These are phyloP conservation scores for Thymelicus acteon DNA, from an alignment of 2,888 invertebrate species.

Conservation along the genomic window DNA sequence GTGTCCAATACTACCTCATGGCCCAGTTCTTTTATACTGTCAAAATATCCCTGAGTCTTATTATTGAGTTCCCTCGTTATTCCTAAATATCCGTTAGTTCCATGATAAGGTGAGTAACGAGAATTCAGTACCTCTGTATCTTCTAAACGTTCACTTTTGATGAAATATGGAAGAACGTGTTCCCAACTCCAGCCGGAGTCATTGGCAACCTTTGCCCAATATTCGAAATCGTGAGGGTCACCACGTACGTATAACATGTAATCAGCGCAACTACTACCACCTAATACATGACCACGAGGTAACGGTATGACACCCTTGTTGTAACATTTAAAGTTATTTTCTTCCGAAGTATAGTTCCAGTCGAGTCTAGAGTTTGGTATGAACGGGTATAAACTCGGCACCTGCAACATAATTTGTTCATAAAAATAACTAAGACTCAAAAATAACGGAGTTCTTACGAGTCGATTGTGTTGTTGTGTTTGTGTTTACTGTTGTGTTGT, in stretches of 20 bases:
- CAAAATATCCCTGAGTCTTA: conserved; percentile 49
- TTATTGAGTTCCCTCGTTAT: conserved; percentile 54
- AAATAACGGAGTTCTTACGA: no score
- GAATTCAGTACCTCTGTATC: conserved; percentile 45
- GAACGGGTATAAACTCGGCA: conserved; percentile 44
- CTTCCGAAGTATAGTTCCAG: conserved; percentile 46
- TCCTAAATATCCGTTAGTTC: conserved; percentile 65
- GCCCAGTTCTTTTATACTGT: conserved; percentile 72
- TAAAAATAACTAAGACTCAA: background rate
- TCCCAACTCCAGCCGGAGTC: conserved; percentile 82
- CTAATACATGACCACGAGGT: conserved; percentile 54
- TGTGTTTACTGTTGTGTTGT: no score
- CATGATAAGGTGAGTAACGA: conserved; percentile 52
- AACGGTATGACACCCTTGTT: conserved; percentile 19
- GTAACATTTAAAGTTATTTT: conserved; percentile 43
- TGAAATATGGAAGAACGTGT: conserved; percentile 72
- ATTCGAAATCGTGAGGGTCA: conserved; percentile 68
- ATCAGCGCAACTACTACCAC: conserved; percentile 81
- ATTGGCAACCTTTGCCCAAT: conserved; percentile 72
- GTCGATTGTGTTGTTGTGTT: no score
- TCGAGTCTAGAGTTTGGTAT: conserved; percentile 46
- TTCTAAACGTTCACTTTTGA: conserved; percentile 70
- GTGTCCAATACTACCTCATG: conserved; percentile 55
- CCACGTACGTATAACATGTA: conserved; percentile 82
- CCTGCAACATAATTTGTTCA: conserved; percentile 41